Evolutionary conservation across 1,140 invertebrate genomes (phyloP).

Genomic region (Thereuonema tuberculata): DNA sequence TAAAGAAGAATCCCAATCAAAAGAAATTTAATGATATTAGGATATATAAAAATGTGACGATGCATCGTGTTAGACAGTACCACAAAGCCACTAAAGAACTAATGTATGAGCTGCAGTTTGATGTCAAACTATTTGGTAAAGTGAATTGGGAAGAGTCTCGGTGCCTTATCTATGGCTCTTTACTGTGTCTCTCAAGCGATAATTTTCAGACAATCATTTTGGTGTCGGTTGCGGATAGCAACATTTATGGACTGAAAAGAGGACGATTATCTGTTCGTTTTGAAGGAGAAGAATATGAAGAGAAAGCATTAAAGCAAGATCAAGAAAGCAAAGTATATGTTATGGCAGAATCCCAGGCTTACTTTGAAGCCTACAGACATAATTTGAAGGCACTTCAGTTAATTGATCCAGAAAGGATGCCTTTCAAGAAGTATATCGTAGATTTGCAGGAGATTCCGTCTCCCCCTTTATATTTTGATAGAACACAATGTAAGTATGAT

Average conservation of each 20-base stretch:
- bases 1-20: neutral
- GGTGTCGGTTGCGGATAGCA: slow-evolving; percentile 45
- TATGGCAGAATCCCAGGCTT: slow-evolving; percentile 37
- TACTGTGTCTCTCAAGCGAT: slow-evolving; percentile 52
- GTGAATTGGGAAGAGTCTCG: slow-evolving; percentile 34
- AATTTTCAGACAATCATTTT: slow-evolving; percentile 50
- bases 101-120: slow-evolving; percentile 24
- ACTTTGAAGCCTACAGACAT: slow-evolving; percentile 37
- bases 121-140: slow-evolving; percentile 16
- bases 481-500: neutral
- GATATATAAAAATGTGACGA: neutral
- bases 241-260: slow-evolving; percentile 29
- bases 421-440: slow-evolving; percentile 28
- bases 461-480: slow-evolving; percentile 9
- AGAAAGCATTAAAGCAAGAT: slow-evolving; percentile 12
- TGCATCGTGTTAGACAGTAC: neutral
- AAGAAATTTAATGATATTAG: neutral
- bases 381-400: slow-evolving; percentile 30
- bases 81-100: slow-evolving; percentile 2
- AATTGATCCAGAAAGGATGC: slow-evolving; percentile 26
- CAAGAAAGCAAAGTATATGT: slow-evolving; percentile 13
- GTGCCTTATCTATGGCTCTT: slow-evolving; percentile 51
- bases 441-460: slow-evolving; percentile 13
- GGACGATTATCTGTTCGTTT: slow-evolving; percentile 39
- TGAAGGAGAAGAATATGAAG: slow-evolving; percentile 27